Evolutionary conservation across 35 echinoderm and acorn worm species (phyloP).

Genomic region (Heliocidaris tuberculata): DNA sequence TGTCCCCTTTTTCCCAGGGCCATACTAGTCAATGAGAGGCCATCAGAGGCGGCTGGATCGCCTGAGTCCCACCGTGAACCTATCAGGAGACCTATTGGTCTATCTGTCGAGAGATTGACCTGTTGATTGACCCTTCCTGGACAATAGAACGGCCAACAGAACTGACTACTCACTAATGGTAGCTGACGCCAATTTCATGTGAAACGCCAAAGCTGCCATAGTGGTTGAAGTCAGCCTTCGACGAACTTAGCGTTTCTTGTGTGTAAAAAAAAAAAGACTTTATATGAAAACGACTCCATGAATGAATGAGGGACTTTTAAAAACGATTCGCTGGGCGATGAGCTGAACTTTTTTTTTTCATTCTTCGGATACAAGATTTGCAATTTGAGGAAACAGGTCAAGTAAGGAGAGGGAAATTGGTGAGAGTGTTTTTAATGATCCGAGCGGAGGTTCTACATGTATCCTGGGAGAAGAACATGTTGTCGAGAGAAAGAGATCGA

Average conservation of each 20-base stretch:
- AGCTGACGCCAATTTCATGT: background rate
- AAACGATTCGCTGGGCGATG: background rate
- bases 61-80: slow-evolving; percentile 33
- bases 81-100: slow-evolving; percentile 18
- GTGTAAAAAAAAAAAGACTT: background rate
- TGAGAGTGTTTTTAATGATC: background rate
- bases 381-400: slow-evolving; percentile 1
- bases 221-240: background rate
- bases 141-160: background rate
- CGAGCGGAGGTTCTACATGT: background rate
- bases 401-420: background rate
- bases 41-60: slow-evolving; percentile 37
- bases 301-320: background rate
- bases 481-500: slow-evolving; percentile 1
- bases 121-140: background rate
- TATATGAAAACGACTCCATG: background rate
- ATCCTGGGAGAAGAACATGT: background rate
- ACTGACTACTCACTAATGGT: background rate
- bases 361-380: background rate
- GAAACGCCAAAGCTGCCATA: background rate
- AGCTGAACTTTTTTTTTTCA: background rate
- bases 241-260: background rate
- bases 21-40: background rate
- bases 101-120: slow-evolving; percentile 23
- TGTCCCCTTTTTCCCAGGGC: background rate